Conservation (phyloP, 2,888 invertebrate genomes). For the Octodonta nipae region DNA sequence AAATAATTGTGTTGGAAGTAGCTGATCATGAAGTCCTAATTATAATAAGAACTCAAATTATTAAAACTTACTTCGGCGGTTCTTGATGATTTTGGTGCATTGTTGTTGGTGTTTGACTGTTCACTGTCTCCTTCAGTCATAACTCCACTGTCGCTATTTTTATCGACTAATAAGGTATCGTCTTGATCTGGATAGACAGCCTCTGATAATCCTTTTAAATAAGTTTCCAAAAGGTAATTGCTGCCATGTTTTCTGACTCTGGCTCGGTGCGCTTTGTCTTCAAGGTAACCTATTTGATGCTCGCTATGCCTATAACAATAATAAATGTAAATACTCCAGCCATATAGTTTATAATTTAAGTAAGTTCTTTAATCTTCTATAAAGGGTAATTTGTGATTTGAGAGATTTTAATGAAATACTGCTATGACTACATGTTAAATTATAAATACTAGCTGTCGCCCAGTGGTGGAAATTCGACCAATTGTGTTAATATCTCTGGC, state of each 20-base stretch:
- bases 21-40: too few species aligned
- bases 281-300: slow-evolving; percentile 62
- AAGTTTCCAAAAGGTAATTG: slow-evolving; percentile 67
- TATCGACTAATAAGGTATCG: slow-evolving; percentile 40
- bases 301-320: slow-evolving; percentile 38
- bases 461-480: too few species aligned
- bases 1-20: too few species aligned
- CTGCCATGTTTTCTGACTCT: slow-evolving; percentile 63
- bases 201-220: slow-evolving; percentile 46
- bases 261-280: slow-evolving; percentile 62
- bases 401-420: too few species aligned
- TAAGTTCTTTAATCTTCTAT: neutral
- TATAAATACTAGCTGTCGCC: too few species aligned
- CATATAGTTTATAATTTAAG: neutral
- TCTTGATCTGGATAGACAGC: slow-evolving; percentile 32
- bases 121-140: slow-evolving; percentile 52
- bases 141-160: slow-evolving; percentile 58
- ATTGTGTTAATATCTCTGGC: too few species aligned
- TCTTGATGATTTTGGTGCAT: slow-evolving; percentile 26
- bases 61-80: slow-evolving; percentile 29
- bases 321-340: too few species aligned
- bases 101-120: slow-evolving; percentile 25
- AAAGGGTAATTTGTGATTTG: neutral
- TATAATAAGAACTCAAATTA: too few species aligned
- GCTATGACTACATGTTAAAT: too few species aligned